Conservation (phyloP, 1,140 invertebrate genomes). For the Trialeurodes vaporariorum region DNA sequence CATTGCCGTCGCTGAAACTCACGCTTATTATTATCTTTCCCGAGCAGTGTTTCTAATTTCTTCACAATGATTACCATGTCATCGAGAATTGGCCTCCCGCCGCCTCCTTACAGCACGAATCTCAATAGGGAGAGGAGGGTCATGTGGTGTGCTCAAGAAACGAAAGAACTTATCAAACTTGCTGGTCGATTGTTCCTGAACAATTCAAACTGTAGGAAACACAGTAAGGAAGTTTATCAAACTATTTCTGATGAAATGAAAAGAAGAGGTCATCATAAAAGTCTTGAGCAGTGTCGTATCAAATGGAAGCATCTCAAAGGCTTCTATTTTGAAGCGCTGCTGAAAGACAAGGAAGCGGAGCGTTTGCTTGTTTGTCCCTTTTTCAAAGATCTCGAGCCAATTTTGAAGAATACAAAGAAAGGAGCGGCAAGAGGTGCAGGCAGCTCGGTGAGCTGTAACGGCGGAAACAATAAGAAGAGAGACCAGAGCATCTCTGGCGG, state of each 20-base stretch:
- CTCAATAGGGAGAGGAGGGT: slow-evolving; percentile 3
- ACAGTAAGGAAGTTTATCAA: slow-evolving; percentile 12
- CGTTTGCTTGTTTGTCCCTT: slow-evolving; percentile 9
- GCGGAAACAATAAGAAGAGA: background rate
- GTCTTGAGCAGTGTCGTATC: slow-evolving; percentile 11
- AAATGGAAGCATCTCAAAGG: slow-evolving; percentile 17
- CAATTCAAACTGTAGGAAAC: slow-evolving; percentile 8
- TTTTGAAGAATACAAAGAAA: background rate
- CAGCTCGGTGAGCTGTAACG: background rate
- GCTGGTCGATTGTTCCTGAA: slow-evolving; percentile 5
- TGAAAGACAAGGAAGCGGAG: slow-evolving; percentile 3
- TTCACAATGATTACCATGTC: too few relatives aligned
- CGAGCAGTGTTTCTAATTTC: too few relatives aligned
- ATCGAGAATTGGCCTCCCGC: background rate
- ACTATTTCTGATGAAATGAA: slow-evolving; percentile 13
- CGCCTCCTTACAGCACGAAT: background rate
- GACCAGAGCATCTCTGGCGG: background rate
- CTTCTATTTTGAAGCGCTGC: slow-evolving; percentile 12
- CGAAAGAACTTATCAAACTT: slow-evolving; percentile 12
- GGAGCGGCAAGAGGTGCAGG: background rate
- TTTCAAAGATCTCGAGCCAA: slow-evolving; percentile 9
- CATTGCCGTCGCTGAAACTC: too few relatives aligned
- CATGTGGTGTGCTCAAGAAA: slow-evolving; percentile 13
- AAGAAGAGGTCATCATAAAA: slow-evolving; percentile 11
- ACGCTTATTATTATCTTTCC: too few relatives aligned